Evolutionary conservation across 2,888 invertebrate genomes (phyloP).

Genomic region (Mystacides longicornis): DNA sequence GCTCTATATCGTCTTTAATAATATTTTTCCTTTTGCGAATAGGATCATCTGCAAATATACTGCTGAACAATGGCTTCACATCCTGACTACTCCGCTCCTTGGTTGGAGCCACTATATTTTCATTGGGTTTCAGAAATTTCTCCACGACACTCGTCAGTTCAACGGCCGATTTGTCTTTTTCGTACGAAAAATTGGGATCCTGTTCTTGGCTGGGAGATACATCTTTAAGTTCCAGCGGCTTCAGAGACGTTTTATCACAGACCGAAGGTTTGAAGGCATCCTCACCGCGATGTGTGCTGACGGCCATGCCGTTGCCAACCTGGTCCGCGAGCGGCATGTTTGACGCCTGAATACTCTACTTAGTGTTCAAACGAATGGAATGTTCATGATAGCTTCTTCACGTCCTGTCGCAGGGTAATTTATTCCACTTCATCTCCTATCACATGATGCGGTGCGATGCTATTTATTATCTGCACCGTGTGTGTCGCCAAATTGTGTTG

Average conservation of each 20-base stretch:
- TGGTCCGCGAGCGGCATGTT: constrained; percentile 18
- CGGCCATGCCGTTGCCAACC: constrained; percentile 24
- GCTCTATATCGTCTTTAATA: neutral
- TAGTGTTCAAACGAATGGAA: no score
- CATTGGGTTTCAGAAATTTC: neutral
- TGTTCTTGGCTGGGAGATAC: constrained; percentile 1
- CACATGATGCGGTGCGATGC: no score
- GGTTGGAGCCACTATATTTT: neutral
- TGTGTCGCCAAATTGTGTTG: no score
- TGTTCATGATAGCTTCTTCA: no score
- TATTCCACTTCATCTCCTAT: no score
- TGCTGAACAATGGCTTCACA: neutral
- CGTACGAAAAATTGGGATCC: neutral
- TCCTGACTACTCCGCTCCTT: neutral
- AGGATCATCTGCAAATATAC: neutral
- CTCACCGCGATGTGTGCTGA: constrained; percentile 16
- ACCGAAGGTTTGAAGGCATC: neutral
- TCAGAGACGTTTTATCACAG: neutral
- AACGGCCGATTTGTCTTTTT: neutral
- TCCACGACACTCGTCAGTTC: neutral
- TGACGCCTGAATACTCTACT: no score
- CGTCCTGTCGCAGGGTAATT: no score
- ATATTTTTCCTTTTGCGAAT: neutral
- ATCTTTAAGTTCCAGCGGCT: neutral
- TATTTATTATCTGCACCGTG: no score